Percentiles rank a stretch among this genome's conserved stretches.
Evolutionary conservation across 1,140 invertebrate genomes (phyloP).

Genomic region (Drosophila melanica): DNA sequence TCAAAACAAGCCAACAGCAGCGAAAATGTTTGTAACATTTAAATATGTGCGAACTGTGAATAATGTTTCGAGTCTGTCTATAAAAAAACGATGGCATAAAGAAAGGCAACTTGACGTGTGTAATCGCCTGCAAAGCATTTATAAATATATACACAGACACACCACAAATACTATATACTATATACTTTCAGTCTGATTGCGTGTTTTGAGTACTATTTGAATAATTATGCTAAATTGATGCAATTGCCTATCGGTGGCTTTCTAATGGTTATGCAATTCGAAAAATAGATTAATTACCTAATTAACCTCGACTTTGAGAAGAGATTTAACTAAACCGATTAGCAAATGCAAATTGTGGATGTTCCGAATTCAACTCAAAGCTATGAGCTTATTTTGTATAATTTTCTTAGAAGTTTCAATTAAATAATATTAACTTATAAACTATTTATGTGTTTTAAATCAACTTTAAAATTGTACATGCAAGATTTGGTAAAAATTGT

Average conservation of each 20-base stretch:
- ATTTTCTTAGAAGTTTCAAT: no score
- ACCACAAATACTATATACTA: no score
- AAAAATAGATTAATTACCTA: conserved; percentile 6
- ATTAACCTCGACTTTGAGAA: background rate
- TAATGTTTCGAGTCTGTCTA: background rate
- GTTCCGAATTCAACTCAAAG: background rate
- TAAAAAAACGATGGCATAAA: background rate
- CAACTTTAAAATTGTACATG: no score
- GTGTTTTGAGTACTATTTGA: conserved; percentile 6
- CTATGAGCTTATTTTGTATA: background rate
- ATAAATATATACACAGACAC: background rate
- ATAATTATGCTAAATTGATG: conserved; percentile 8
- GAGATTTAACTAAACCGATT: background rate
- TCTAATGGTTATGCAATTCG: background rate
- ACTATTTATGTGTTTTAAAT: no score
- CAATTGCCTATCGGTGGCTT: background rate
- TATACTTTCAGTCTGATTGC: no score
- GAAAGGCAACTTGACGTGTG: background rate
- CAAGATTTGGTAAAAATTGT: no score
- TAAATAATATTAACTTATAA: no score
- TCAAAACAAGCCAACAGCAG: background rate
- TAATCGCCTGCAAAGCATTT: background rate
- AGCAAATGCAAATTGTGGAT: background rate
- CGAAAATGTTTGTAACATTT: background rate
- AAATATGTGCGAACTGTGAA: background rate